Base-by-base conservation (phyloP, 2,113 vertebrate species). In the Hystrix brachyura region DNA sequence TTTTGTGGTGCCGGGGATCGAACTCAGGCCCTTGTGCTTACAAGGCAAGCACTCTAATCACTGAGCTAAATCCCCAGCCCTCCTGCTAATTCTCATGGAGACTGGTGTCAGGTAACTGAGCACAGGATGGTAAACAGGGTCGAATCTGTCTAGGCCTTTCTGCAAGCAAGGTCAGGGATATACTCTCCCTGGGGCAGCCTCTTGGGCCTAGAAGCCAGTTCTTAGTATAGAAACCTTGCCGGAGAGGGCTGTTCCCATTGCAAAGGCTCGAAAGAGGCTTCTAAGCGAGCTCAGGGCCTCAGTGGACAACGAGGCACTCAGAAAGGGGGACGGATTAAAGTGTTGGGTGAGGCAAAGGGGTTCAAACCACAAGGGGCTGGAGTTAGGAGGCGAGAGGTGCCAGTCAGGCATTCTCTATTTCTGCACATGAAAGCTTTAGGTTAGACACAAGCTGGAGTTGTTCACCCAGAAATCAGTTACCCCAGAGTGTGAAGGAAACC, bases 81-180 rank as follows among this genome's bases (percentile, higher is more conserved):
- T 67, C 55, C 53, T 64, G 80, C 69, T 89, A 87, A 97, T 87
- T 94, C 94, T 94, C 87, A 4, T 21, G 84, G 92, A 92, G 92
- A 87, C 94, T 38, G 32, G 90, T 67, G 60, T 96, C 90, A 18
- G 78, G n/a, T 86, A 74, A 94, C 92, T 1, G 60, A 94, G 87
- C 83, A 69, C 95, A 94, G 62, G 51, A 43, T 4, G 12, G 43
- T 87, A 90, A 96, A 87, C 76, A 55, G 5, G 9, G 83, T 34
- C 15, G 2, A 65, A 17, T 79, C 60, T 53, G 78, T 64, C 43
- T 0, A 0, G n/a, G 71, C 23, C 82, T 15, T 71, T 65, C 19
- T 62, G 43, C 2, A 21, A n/a, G n/a, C n/a, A n/a, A n/a, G n/a
- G n/a, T n/a, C n/a, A n/a, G n/a, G n/a, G n/a, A n/a, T n/a, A 57